Percentiles rank a stretch among this genome's conserved stretches.
Evolutionary conservation across 2,888 invertebrate genomes (phyloP).

Genomic region (Parnassius smintheus): DNA sequence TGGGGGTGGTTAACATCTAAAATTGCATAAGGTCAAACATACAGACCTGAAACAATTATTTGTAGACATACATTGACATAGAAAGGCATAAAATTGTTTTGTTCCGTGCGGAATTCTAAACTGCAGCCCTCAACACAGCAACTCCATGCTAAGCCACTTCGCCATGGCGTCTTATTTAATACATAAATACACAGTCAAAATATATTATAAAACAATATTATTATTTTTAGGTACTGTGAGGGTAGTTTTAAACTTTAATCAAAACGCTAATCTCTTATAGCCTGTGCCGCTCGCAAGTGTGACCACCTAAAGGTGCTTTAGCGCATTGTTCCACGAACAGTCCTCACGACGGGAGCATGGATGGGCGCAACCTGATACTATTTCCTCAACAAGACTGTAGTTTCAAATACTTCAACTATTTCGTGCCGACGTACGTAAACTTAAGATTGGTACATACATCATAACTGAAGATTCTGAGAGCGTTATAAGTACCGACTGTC

Average conservation of each 20-base stretch:
- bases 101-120: too few species aligned
- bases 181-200: background rate
- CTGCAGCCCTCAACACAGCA: too few species aligned
- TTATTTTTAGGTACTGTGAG: background rate
- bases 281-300: constrained; percentile 22
- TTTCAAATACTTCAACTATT: constrained; percentile 15
- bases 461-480: too few species aligned
- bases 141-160: too few species aligned
- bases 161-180: too few species aligned
- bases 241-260: background rate
- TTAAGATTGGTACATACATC: too few species aligned
- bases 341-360: constrained; percentile 41
- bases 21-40: too few species aligned
- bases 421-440: constrained; percentile 13
- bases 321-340: constrained; percentile 52
- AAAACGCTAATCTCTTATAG: constrained; percentile 24
- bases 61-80: too few species aligned
- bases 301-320: constrained; percentile 41
- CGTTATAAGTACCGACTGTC: too few species aligned
- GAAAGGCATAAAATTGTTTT: too few species aligned
- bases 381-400: constrained; percentile 41
- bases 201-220: background rate
- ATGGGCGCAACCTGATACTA: constrained; percentile 41
- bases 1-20: too few species aligned
- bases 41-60: too few species aligned